phyloP scores from a whole-genome alignment of 1,140 invertebrate genomes.

The Philotrypesis tridentata region DNA sequence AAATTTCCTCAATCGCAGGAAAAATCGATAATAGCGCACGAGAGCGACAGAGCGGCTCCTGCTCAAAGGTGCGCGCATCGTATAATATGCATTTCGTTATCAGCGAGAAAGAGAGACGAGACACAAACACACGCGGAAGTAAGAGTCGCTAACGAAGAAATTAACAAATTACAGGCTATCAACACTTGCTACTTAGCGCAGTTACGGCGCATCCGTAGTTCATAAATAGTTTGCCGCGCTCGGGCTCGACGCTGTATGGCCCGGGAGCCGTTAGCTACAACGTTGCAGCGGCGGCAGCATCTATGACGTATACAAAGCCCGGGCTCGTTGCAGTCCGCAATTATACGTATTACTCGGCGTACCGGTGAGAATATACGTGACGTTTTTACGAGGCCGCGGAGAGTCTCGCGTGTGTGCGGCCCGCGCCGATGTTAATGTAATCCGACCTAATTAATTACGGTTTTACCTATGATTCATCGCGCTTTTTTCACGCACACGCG shows the following conservation, averaged over 20 bases:
- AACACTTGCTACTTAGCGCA: slow-evolving; percentile 3
- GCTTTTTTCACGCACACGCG: slow-evolving; percentile 42
- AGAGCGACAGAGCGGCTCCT: no score
- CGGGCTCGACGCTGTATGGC: not conserved
- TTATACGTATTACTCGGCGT: slow-evolving; percentile 45
- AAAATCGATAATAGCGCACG: no score
- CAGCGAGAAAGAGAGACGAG: no score
- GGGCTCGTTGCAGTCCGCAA: not conserved
- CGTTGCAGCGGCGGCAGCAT: not conserved
- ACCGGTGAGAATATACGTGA: slow-evolving; percentile 63
- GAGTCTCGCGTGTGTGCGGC: slow-evolving; percentile 62
- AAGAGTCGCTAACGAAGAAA: slow-evolving; percentile 17
- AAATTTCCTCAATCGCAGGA: no score
- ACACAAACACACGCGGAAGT: no score
- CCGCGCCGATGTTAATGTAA: slow-evolving; percentile 62
- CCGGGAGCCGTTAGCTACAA: no score
- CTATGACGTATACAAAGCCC: not conserved
- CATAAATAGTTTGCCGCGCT: slow-evolving; percentile 15
- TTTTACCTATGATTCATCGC: slow-evolving; percentile 66
- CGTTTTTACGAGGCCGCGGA: slow-evolving; percentile 66
- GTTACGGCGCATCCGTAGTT: slow-evolving; percentile 13
- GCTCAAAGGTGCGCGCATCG: no score
- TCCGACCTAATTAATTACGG: slow-evolving; percentile 67
- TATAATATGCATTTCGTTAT: no score
- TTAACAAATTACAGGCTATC: slow-evolving; percentile 22